phyloP scores from a whole-genome alignment of 2,888 invertebrate genomes.

The Portevinia maculata region DNA sequence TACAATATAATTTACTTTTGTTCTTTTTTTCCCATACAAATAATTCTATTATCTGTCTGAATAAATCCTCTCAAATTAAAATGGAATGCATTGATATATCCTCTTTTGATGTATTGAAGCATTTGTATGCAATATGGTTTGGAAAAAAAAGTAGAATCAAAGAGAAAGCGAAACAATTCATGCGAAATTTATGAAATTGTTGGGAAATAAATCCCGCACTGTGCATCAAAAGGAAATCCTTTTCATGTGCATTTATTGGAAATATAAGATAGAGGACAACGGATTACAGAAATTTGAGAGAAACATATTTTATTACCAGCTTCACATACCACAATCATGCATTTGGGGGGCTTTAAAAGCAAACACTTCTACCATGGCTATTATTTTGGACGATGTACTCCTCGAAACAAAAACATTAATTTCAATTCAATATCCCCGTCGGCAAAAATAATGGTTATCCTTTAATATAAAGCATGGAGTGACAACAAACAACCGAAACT shows the following conservation, averaged over 20 bases:
- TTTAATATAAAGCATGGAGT: too few species aligned
- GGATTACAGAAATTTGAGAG: too few species aligned
- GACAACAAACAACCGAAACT: too few species aligned
- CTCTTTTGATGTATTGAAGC: conserved; percentile 27
- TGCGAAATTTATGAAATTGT: conserved; percentile 58
- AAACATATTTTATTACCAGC: too few species aligned
- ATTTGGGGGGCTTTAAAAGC: too few species aligned
- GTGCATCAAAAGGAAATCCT: conserved; percentile 7
- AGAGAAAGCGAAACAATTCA: conserved; percentile 32
- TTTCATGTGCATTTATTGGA: neutral
- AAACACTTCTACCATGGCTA: too few species aligned
- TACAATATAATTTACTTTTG: conserved; percentile 2
- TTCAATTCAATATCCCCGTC: too few species aligned
- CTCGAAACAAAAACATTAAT: too few species aligned
- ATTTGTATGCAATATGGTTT: conserved; percentile 31
- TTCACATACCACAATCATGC: too few species aligned
- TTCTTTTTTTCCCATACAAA: neutral
- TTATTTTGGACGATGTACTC: too few species aligned
- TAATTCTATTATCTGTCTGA: conserved; percentile 43
- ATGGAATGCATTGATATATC: conserved; percentile 37
- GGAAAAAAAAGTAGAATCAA: conserved; percentile 15
- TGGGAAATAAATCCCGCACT: conserved; percentile 12
- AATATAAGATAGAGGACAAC: too few species aligned
- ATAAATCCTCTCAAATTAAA: conserved; percentile 19
- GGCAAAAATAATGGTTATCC: too few species aligned